Conservation (phyloP, 2,113 vertebrate species). For the Apus apus region DNA sequence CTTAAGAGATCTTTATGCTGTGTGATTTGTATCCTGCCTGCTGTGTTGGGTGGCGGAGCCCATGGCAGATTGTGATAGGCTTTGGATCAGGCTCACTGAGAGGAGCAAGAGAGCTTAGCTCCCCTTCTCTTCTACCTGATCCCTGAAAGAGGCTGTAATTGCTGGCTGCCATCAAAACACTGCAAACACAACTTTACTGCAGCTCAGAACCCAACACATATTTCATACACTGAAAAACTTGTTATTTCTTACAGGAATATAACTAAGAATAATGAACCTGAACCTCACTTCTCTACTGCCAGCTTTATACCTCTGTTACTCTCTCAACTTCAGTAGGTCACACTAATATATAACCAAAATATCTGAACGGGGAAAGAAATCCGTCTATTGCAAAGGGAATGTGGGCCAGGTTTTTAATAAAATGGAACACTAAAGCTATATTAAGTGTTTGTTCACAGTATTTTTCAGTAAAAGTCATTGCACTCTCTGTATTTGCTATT, state of each 20-base stretch:
- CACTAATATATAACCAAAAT: background rate
- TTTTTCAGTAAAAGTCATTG: background rate
- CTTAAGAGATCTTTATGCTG: background rate
- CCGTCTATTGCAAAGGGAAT: background rate
- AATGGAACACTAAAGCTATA: background rate
- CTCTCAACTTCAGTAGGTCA: background rate
- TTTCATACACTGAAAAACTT: background rate
- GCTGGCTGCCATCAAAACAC: background rate
- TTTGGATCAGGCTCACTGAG: background rate
- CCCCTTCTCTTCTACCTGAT: background rate
- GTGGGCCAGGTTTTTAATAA: background rate
- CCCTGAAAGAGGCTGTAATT: background rate
- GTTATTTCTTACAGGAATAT: background rate
- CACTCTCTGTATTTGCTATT: background rate
- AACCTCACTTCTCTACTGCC: background rate
- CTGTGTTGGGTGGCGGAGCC: background rate
- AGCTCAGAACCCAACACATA: background rate
- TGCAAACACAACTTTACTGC: background rate
- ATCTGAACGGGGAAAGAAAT: background rate
- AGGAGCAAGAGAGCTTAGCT: background rate
- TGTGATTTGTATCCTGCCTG: background rate
- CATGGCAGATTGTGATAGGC: background rate
- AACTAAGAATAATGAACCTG: background rate
- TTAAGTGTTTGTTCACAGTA: background rate
- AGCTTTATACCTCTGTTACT: background rate